Evolutionary conservation across 2,113 vertebrate species (phyloP), one percentile per base, ranked within the genome.

Genomic region (Nycticebus coucang): DNA sequence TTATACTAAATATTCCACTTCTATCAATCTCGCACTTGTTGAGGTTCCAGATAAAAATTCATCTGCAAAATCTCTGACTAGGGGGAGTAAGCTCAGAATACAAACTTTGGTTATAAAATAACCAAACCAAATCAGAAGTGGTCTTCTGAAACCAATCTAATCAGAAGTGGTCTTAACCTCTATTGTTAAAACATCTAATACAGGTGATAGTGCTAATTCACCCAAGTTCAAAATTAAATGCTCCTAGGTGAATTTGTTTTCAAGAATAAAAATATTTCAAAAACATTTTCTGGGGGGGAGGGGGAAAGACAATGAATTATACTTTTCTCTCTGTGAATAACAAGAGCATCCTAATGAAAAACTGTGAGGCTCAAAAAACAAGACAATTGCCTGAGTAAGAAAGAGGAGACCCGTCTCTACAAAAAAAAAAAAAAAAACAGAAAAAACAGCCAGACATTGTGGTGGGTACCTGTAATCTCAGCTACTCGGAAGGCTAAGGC

Each of bases 51-150:
- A 64, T 62, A 91, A 87, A 91, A 69, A 62, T 91, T 91, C 22
- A 64, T 78, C 83, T 88, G 78, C 60, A 91, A 91, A 94, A 83
- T 30, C n/a, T 77, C 60, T 74, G 60, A 64, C 55, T 77, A 95
- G 15, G 15, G 15, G 57, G 30, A 79, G 59, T 81, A 26, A 87
- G 35, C 37, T 93, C 24, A 88, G 72, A 26, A 91, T 13, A 84
- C 33, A 84, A 60, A 60, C 22, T 60, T 60, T 60, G 59, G 59
- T 22, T 24, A 60, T 60, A 60, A 60, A 60, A 60, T 60, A 21
- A 93, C 33, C 21, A 74, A 55, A 45, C 45, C 26, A 50, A 74
- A 79, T 59, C 28, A 89, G 37, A 80, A 85, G 71, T 72, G 28
- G 62, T 85, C 84, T 89, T 92, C 45, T 50, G 79, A 79, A 87